phyloP scores from a whole-genome alignment of 2,888 invertebrate genomes.

The Noctua janthe region DNA sequence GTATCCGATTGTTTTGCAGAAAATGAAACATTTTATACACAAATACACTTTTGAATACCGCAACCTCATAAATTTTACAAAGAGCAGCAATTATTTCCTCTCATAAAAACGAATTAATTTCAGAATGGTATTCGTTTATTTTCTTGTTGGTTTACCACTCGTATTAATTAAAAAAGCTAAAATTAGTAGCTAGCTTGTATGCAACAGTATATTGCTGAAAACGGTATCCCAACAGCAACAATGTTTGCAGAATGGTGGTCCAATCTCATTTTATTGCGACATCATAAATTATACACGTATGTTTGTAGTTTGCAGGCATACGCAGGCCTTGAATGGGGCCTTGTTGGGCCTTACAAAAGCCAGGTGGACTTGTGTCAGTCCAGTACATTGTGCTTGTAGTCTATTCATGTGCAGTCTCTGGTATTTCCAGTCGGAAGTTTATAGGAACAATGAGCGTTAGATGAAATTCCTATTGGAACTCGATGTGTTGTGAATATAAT shows the following conservation, averaged over 20 bases:
- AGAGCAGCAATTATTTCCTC: constrained; percentile 40
- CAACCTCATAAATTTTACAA: constrained; percentile 29
- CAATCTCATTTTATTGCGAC: constrained; percentile 48
- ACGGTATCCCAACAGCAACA: constrained; percentile 22
- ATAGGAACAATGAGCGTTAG: constrained; percentile 42
- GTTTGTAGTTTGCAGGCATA: not conserved
- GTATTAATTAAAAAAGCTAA: constrained; percentile 55
- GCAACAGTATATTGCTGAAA: constrained; percentile 2
- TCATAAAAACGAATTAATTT: constrained; percentile 52
- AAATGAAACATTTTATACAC: not conserved
- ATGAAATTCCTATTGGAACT: constrained; percentile 51
- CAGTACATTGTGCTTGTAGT: constrained; percentile 45
- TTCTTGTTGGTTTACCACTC: constrained; percentile 1
- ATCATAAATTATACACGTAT: constrained; percentile 33
- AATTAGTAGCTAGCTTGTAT: constrained; percentile 10
- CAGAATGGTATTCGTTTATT: constrained; percentile 22
- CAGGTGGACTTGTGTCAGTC: constrained; percentile 47
- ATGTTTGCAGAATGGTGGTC: constrained; percentile 15
- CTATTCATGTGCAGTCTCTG: constrained; percentile 52
- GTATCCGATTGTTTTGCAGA: not conserved
- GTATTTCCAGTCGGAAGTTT: constrained; percentile 58
- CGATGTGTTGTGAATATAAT: constrained; percentile 33
- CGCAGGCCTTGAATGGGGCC: constrained; percentile 32
- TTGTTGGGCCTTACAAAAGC: constrained; percentile 51
- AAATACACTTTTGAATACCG: constrained; percentile 37